Percentiles rank a stretch among this genome's conserved stretches.
Conservation (phyloP, 2,113 vertebrate genomes). For the Chaetops frenatus region DNA sequence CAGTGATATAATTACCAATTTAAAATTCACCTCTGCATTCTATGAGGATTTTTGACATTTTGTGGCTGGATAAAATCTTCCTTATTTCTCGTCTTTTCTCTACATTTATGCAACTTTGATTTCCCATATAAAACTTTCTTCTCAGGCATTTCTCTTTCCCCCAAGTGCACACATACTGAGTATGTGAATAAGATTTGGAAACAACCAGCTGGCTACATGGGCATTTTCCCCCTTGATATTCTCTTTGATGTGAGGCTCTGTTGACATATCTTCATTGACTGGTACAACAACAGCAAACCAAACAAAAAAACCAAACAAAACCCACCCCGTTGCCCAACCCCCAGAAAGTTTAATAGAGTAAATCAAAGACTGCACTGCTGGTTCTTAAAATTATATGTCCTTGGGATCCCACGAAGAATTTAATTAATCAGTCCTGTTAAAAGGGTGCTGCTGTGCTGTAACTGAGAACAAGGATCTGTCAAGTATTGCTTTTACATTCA, state of each 20-base stretch:
- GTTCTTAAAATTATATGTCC: neutral
- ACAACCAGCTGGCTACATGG: neutral
- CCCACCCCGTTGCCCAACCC: fast-evolving
- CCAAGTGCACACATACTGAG: neutral
- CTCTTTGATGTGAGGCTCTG: neutral
- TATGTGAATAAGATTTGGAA: neutral
- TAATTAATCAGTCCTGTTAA: neutral
- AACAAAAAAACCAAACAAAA: neutral
- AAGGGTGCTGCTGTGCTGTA: neutral
- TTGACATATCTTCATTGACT: neutral
- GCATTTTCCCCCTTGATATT: neutral
- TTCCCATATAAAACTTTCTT: neutral
- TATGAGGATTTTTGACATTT: neutral
- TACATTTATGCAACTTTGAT: neutral
- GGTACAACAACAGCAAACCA: neutral
- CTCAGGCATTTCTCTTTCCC: neutral
- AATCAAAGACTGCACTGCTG: neutral
- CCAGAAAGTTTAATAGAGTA: neutral
- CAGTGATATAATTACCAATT: neutral
- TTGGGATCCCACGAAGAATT: neutral
- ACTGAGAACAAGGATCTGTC: neutral
- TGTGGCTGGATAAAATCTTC: neutral
- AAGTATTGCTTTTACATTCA: neutral
- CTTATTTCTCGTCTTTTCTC: neutral
- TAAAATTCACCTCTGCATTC: neutral